Conservation (phyloP, 2,888 invertebrate species). For the Camptogramma bilineatum region DNA sequence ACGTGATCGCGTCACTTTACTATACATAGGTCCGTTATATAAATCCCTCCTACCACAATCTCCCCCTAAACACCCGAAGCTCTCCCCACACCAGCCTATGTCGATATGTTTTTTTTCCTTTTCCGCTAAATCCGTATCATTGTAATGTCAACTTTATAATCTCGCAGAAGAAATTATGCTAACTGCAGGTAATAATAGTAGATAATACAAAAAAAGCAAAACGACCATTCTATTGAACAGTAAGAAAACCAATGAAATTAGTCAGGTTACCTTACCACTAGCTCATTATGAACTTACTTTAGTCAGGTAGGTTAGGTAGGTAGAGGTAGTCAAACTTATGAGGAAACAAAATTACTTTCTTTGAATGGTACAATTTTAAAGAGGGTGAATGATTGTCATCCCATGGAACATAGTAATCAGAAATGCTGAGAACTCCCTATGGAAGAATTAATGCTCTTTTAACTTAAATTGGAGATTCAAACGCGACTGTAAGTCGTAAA, state of each 20-base stretch:
- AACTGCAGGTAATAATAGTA: neutral
- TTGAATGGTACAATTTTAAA: neutral
- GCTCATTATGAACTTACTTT: too few species aligned
- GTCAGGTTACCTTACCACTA: too few species aligned
- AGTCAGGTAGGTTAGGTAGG: too few species aligned
- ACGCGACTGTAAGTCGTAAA: neutral
- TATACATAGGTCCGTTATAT: slow-evolving; percentile 57
- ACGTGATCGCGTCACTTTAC: slow-evolving; percentile 83
- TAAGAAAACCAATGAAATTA: neutral
- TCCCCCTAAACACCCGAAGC: slow-evolving; percentile 72
- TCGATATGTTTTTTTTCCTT: slow-evolving; percentile 73
- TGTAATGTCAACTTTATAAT: slow-evolving; percentile 45
- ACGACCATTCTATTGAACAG: neutral
- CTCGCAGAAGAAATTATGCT: neutral
- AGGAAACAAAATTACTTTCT: neutral
- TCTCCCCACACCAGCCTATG: slow-evolving; percentile 68
- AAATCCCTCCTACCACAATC: slow-evolving; percentile 78
- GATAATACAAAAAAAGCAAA: neutral
- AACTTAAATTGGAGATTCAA: neutral
- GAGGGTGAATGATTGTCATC: neutral
- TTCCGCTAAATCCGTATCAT: slow-evolving; percentile 51
- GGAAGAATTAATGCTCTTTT: neutral
- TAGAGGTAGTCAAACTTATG: neutral
- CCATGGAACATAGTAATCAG: neutral
- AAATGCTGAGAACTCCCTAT: neutral